Base-by-base conservation (phyloP, 2,888 invertebrate species). In the Allophyes oxyacanthae region DNA sequence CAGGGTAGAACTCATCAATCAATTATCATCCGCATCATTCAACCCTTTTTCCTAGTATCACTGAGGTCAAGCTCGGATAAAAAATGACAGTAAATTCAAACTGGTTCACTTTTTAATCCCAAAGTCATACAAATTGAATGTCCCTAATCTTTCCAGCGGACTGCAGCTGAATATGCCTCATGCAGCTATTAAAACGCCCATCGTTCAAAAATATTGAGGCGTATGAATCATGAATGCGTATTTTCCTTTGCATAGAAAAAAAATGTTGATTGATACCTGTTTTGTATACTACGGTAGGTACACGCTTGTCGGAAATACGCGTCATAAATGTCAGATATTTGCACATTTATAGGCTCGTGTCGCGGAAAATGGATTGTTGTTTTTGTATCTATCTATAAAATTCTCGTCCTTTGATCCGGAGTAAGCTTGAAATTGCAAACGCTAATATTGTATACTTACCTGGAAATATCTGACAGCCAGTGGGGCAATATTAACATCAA, bases 201-300 rank as follows among this genome's bases (percentile, higher is more conserved):
- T 66, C 72, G 20, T 8, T 10, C 36, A 72, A 57, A 72, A 58
- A 71, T 53, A 70, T 65, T 45, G 59, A 15, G 53, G 49, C 51
- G 53, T 30, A 13, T 32, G 38, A 61, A 75, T 72, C 76, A 75
- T 64, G 68, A 72, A 72, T 72, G 67, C 34, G 58, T 61, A 52
- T 58, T 66, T 60, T 67, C 72, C 60, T 58, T 63, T 52, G 43
- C 62, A 55, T 53, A 55, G 50, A 50, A 54, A 60, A 28, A 64
- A 73, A 59, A 74, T 53, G 20, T 38, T 72, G 76, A 72, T 75
- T 75, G 76, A 72, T 72, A 75, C 76, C 60, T 64, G 66, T 40
- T n/a, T 37, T 42, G 20, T 20, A 20, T 20, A n/a, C n/a, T 20
- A 28, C 28, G 50, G 43, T 10, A 45, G 50, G 43, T 10, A 45